Conservation (phyloP, 2,888 invertebrate species). For the Cynaeus angustus region DNA sequence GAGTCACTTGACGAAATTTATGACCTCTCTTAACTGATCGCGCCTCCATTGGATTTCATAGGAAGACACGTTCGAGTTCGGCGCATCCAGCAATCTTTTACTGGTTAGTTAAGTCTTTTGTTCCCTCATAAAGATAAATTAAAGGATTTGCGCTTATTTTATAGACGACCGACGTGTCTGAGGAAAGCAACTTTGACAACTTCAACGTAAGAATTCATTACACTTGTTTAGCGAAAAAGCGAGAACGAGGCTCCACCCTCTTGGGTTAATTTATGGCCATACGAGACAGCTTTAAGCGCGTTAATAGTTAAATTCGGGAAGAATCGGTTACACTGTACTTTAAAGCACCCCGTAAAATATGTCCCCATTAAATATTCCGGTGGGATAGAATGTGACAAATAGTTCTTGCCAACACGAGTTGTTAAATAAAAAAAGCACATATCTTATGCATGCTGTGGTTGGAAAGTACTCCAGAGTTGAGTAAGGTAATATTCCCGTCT, state of each 20-base stretch:
- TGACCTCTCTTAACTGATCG: slow-evolving; percentile 61
- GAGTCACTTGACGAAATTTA: slow-evolving; percentile 63
- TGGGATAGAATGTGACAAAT: slow-evolving; percentile 64
- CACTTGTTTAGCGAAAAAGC: slow-evolving; percentile 2
- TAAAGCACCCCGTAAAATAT: slow-evolving; percentile 56
- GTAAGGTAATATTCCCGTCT: slow-evolving; percentile 46
- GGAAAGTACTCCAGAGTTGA: slow-evolving; percentile 46
- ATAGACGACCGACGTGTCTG: slow-evolving; percentile 63
- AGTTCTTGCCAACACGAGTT: slow-evolving; percentile 61
- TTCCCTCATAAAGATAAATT: slow-evolving; percentile 70
- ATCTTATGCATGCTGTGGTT: slow-evolving; percentile 61
- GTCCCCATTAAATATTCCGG: slow-evolving; percentile 61
- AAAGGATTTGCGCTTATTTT: slow-evolving; percentile 70
- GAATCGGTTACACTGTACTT: slow-evolving; percentile 11
- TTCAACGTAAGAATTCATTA: slow-evolving; percentile 18
- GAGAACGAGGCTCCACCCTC: not conserved
- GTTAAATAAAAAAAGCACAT: slow-evolving; percentile 62
- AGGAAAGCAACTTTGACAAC: slow-evolving; percentile 33
- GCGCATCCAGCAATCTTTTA: slow-evolving; percentile 57
- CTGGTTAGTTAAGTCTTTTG: slow-evolving; percentile 70
- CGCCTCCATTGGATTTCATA: slow-evolving; percentile 61
- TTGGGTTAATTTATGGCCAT: not conserved
- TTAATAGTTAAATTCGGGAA: slow-evolving; percentile 33
- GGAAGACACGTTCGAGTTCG: slow-evolving; percentile 59
- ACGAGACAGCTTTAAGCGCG: slow-evolving; percentile 7